Evolutionary conservation across 64 coral and sea anemone genomes (phyloP).

Genomic region (Stichodactyla helianthus): DNA sequence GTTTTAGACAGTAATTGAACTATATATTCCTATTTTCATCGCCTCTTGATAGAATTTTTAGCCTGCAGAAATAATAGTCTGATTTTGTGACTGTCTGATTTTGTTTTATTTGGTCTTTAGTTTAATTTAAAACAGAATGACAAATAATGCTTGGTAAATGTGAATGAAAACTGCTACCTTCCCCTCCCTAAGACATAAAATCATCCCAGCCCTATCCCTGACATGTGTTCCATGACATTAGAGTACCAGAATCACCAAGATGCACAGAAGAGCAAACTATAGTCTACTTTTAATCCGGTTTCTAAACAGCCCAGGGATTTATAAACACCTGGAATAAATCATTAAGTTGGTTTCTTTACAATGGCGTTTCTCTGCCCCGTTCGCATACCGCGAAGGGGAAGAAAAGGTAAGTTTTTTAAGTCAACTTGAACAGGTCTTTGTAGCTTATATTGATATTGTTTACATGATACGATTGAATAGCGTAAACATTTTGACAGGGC

Average conservation of each 20-base stretch:
- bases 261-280: neutral
- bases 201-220: neutral
- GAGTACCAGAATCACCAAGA: neutral
- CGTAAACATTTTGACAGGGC: constrained; percentile 53
- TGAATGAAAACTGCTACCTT: neutral
- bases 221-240: neutral
- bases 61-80: too few relatives aligned
- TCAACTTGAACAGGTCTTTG: neutral
- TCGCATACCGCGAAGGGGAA: constrained; percentile 52
- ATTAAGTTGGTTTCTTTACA: neutral
- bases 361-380: constrained; percentile 71
- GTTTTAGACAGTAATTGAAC: too few relatives aligned
- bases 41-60: too few relatives aligned
- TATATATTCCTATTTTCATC: too few relatives aligned
- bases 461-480: neutral
- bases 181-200: neutral
- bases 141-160: neutral
- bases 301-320: constrained; percentile 1
- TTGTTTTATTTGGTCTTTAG: neutral
- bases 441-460: constrained; percentile 44
- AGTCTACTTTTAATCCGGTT: neutral
- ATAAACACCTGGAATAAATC: neutral
- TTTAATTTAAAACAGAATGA: neutral
- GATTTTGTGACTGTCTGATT: neutral
- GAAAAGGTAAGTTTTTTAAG: constrained; percentile 45